A percentile compares a stretch with the other conserved stretches of the same genome.
These are phyloP conservation scores for Euspilapteryx auroguttella DNA, from an alignment of 2,888 invertebrate genomes.

Conservation along the genomic window DNA sequence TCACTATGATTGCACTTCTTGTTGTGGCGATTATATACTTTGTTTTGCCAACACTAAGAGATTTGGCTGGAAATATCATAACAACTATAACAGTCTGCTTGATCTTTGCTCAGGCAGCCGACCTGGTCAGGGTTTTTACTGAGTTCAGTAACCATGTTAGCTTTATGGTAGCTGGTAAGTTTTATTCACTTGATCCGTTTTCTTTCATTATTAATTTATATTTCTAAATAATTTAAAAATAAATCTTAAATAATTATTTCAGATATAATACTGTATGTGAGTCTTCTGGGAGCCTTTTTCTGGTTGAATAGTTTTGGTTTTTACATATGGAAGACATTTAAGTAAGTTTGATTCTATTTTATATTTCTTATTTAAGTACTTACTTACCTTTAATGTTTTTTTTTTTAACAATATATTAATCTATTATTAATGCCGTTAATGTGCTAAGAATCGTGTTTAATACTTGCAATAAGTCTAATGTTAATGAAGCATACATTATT, in stretches of 20 bases:
- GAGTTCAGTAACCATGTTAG: slow-evolving; percentile 80
- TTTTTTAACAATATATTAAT: no score
- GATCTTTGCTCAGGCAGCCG: slow-evolving; percentile 75
- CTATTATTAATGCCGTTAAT: no score
- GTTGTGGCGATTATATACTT: slow-evolving; percentile 79
- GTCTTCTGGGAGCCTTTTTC: slow-evolving; percentile 79
- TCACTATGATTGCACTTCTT: slow-evolving; percentile 71
- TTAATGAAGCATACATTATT: no score
- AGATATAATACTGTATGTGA: slow-evolving; percentile 78
- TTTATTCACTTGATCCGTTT: slow-evolving; percentile 1
- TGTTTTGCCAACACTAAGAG: slow-evolving; percentile 78
- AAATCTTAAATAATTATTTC: no score
- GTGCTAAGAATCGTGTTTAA: no score
- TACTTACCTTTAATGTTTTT: not conserved
- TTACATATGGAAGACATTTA: slow-evolving; percentile 87
- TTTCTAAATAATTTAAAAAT: no score
- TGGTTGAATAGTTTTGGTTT: slow-evolving; percentile 87
- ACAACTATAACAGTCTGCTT: slow-evolving; percentile 80
- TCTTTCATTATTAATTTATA: no score
- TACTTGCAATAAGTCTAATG: no score
- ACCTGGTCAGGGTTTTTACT: slow-evolving; percentile 77
- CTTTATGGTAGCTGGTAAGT: slow-evolving; percentile 75
- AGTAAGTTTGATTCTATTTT: slow-evolving; percentile 41
- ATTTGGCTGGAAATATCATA: slow-evolving; percentile 82
- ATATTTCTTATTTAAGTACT: not conserved